Evolutionary conservation across 1,140 invertebrate species (phyloP), one percentile per base, ranked within the genome.

Genomic region (Hylaeus anthracinus): DNA sequence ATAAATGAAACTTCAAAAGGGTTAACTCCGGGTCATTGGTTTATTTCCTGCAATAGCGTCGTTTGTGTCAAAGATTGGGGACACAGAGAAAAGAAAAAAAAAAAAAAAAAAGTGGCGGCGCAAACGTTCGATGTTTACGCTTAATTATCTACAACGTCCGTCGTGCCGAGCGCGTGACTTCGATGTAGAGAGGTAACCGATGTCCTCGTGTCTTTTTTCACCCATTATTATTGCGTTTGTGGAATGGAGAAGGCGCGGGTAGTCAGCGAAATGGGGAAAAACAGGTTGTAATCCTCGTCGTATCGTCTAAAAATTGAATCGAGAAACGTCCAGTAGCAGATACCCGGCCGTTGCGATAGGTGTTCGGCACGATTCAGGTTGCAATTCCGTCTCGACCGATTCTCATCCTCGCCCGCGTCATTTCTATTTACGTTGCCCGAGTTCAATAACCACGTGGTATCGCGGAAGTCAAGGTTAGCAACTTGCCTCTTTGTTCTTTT

Each of bases 391-490:
- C 45, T 37, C 4, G n/a, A 8, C 12, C 3, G 56, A 72, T 51
- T 51, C 51, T 9, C 51, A 51, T 51, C 5, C 51, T 48, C 41
- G 9, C 5, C 43, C 1, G n/a, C 43, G 65, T 77, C 41, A 64
- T 65, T 72, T 72, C 61, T 72, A 72, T 79, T 72, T 79, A 39
- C 48, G 69, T 14, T 64, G n/a, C 0, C 3, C 37, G 60, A 65
- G 53, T 74, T 61, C 63, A 73, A 66, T 65, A 66, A 10, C 77
- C 41, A 66, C 55, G 51, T 73, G 51, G 77, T 45, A 72, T 66
- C 43, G 55, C 70, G 43, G 55, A 67, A 74, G 63, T 74, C 72
- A 80, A 80, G 78, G 72, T 72, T 48, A 60, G 14, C 64, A 14
- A 60, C 65, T 43, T 77, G 26, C 26, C 26, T 26, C 26, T 43